A percentile compares a stretch with the other conserved stretches of the same genome.
Conservation (phyloP, 92 coral and sea anemone genomes). For the Anthopleura xanthogrammica region DNA sequence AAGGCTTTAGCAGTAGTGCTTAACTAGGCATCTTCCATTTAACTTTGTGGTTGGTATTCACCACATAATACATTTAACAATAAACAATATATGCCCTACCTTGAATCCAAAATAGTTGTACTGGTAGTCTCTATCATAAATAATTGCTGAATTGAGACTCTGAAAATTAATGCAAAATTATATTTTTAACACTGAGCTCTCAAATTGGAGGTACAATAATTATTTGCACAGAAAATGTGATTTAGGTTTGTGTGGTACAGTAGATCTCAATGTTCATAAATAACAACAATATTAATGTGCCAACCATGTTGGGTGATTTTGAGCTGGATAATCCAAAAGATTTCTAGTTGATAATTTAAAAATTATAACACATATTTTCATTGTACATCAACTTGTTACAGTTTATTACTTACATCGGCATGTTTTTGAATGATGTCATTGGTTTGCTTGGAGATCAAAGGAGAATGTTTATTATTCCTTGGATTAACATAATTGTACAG, state of each 20-base stretch:
- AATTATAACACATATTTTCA: background rate
- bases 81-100: conserved; percentile 36
- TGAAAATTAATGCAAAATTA: conserved; percentile 25
- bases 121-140: conserved; percentile 92
- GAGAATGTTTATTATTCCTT: conserved; percentile 83
- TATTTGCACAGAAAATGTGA: too few species aligned
- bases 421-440: conserved; percentile 68
- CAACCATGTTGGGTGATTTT: too few species aligned
- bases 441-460: conserved; percentile 77
- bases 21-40: too few species aligned
- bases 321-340: too few species aligned
- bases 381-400: background rate
- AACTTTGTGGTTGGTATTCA: too few species aligned
- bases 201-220: too few species aligned
- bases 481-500: conserved; percentile 88
- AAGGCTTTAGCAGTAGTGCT: too few species aligned
- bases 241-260: too few species aligned
- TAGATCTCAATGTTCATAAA: too few species aligned
- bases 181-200: background rate
- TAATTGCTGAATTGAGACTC: conserved; percentile 89
- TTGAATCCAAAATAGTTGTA: conserved; percentile 98
- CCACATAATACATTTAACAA: too few species aligned
- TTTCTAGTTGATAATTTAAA: too few species aligned
- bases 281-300: too few species aligned
- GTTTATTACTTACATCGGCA: conserved; percentile 76